Percentiles rank a stretch among this genome's conserved stretches.
Conservation (phyloP, 2,888 invertebrate genomes). For the Eupsilia transversa region DNA sequence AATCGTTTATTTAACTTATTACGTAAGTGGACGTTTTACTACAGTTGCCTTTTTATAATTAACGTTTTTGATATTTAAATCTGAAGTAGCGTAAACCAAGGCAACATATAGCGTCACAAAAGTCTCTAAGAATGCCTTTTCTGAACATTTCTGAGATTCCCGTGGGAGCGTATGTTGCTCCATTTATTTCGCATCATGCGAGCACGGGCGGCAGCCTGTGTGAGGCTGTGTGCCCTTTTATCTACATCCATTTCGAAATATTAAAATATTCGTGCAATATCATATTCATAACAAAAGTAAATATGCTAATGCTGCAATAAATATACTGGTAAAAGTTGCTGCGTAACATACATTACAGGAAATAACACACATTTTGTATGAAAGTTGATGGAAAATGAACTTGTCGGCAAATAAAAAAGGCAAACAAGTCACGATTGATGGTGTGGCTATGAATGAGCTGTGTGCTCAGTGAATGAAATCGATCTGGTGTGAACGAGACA, state of each 20-base stretch:
- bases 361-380: conserved; percentile 34
- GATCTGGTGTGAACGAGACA: conserved; percentile 52
- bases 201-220: conserved; percentile 37
- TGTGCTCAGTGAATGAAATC: conserved; percentile 59
- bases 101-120: conserved; percentile 32
- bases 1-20: conserved; percentile 45
- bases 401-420: conserved; percentile 36
- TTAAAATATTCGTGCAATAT: conserved; percentile 52
- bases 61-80: conserved; percentile 19
- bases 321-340: conserved; percentile 47
- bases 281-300: conserved; percentile 52
- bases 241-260: conserved; percentile 45
- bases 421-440: conserved; percentile 61
- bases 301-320: conserved; percentile 60
- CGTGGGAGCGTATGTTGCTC: conserved; percentile 57
- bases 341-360: conserved; percentile 21
- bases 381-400: conserved; percentile 49
- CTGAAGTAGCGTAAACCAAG: conserved; percentile 17
- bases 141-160: conserved; percentile 58
- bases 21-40: conserved; percentile 8
- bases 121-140: conserved; percentile 39
- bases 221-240: conserved; percentile 51
- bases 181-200: conserved; percentile 63
- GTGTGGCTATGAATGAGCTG: conserved; percentile 63
- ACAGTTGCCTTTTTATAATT: conserved; percentile 15